phyloP scores from a whole-genome alignment of 2,797 vertebrate genomes.

The Acestrorhynchus altus region DNA sequence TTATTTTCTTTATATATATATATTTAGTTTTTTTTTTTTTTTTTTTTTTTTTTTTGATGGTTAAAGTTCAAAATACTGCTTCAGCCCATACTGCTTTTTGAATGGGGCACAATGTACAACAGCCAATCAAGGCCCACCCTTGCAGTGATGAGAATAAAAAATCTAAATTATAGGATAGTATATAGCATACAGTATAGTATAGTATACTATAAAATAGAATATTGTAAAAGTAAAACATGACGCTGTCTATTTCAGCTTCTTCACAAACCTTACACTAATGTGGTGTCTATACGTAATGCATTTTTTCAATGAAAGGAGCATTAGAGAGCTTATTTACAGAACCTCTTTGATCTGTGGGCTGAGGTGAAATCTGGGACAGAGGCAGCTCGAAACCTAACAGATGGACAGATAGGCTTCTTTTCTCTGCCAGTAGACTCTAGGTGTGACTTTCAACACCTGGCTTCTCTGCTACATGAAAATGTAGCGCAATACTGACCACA shows the following conservation, averaged over 20 bases:
- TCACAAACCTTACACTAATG: not conserved
- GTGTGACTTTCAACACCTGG: conserved; percentile 67
- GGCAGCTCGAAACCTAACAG: conserved; percentile 64
- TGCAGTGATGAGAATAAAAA: too few relatives aligned
- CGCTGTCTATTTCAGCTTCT: not conserved
- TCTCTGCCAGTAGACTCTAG: conserved; percentile 58
- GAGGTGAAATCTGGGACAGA: conserved; percentile 65
- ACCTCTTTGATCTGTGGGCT: conserved; percentile 36
- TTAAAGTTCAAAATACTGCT: too few relatives aligned
- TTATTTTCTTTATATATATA: too few relatives aligned
- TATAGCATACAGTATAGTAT: too few relatives aligned
- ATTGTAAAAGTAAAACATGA: too few relatives aligned
- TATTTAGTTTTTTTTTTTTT: too few relatives aligned
- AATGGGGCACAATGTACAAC: too few relatives aligned
- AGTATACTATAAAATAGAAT: too few relatives aligned
- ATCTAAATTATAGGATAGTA: too few relatives aligned
- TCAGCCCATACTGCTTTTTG: too few relatives aligned
- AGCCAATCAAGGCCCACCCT: too few relatives aligned
- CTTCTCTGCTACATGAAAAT: conserved; percentile 48
- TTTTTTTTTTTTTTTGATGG: too few relatives aligned
- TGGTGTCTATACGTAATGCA: not conserved
- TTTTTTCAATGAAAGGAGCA: not conserved
- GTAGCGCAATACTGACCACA: conserved; percentile 56
- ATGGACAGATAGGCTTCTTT: conserved; percentile 52
- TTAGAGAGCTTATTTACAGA: conserved; percentile 12